Base-by-base conservation (phyloP, 2,797 vertebrate genomes). In the Hirundo rustica region DNA sequence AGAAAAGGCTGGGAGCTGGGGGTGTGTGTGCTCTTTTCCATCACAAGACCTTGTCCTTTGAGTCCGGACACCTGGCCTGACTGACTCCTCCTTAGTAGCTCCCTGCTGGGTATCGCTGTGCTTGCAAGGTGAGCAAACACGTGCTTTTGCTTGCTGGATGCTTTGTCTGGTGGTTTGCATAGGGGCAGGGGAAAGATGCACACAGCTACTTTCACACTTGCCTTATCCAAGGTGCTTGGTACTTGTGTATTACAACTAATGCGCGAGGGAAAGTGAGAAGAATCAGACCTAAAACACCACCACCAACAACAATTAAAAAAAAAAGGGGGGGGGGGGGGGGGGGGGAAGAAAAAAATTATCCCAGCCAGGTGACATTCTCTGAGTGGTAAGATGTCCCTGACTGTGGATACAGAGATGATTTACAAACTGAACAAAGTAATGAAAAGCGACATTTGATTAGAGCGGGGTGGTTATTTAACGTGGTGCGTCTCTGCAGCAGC, bases 381-480 rank as follows among this genome's bases (percentile, higher is more conserved):
- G 50, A n/a, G 13, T 53, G 54, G 48, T 36, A 65, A 74, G 11
- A 58, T 2, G 2, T 45, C 11, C 42, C 29, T 45, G 9, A 48
- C 61, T 67, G 34, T 68, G 40, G 54, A 32, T 34, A 47, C 36
- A 36, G 25, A 42, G 34, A 5, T 29, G 12, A 72, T 61, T 62
- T 51, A 44, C 14, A 40, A 87, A n/a, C 8, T 12, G 36, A 25
- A 60, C 17, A 25, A 60, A 75, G 21, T 50, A 54, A 81, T 27
- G 3, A 17, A 50, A 30, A 61, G 40, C 9, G 10, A 21, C 2
- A 1, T 20, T 57, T 68, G 27, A 38, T 29, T 10, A 26, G 17
- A 21, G 13, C 0, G 0, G 7, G 14, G 4, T 20, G n/a, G 10
- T 45, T 73, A 38, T 36, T 36, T 76, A 74, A 20, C 0, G 0